These are phyloP conservation scores for Scolanthus callimorphus DNA, from an alignment of 92 coral and sea anemone species.

Conservation along the genomic window DNA sequence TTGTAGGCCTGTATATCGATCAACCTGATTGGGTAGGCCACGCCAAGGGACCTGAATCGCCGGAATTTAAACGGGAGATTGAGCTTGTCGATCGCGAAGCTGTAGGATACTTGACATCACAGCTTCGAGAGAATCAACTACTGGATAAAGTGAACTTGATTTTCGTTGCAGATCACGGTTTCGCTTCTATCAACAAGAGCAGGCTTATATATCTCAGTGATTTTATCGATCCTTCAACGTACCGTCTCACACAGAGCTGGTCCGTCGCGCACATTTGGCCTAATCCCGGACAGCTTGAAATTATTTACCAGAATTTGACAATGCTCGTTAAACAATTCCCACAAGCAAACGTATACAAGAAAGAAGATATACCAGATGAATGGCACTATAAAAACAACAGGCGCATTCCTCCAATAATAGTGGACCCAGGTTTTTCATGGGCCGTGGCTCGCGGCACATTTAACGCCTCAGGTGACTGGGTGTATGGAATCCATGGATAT, in stretches of 20 bases:
- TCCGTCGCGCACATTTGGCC: conserved; percentile 52
- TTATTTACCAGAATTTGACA: conserved; percentile 43
- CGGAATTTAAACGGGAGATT: conserved; percentile 27
- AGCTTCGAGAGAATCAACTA: conserved; percentile 33
- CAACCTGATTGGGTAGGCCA: conserved; percentile 72
- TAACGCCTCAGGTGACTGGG: conserved; percentile 20
- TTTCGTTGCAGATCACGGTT: conserved; percentile 72
- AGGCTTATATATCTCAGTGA: conserved; percentile 30
- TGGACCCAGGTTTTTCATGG: conserved; percentile 51
- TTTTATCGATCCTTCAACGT: conserved; percentile 28
- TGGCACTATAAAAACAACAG: conserved; percentile 68
- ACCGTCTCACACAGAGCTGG: conserved; percentile 11
- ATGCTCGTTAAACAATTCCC: conserved; percentile 3
- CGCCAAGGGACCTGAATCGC: conserved; percentile 31
- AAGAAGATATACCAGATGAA: conserved; percentile 59
- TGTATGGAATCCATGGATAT: conserved; percentile 46
- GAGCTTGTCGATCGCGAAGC: conserved; percentile 51
- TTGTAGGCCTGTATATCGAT: conserved; percentile 50
- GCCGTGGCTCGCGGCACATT: conserved; percentile 9
- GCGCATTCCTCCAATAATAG: conserved; percentile 63
- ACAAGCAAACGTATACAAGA: conserved; percentile 50
- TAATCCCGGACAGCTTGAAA: conserved; percentile 31
- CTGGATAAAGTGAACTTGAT: conserved; percentile 60
- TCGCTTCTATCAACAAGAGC: conserved; percentile 26
- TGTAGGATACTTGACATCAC: conserved; percentile 46